Base-by-base conservation (phyloP, 2,888 invertebrate genomes). In the Amiota minor region DNA sequence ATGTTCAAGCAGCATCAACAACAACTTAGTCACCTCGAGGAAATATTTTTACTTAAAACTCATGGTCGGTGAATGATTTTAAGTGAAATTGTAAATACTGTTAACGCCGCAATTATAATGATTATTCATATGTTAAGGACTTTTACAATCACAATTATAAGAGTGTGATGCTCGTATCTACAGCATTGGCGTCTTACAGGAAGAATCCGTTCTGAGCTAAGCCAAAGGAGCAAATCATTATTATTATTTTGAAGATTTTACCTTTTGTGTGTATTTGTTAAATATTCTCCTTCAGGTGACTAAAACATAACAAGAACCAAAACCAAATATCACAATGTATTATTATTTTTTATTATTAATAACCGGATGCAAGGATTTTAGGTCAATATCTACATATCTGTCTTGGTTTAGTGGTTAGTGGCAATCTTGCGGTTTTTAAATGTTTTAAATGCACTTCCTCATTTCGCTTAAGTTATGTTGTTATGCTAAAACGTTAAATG, bases 201-300 rank as follows among this genome's bases (percentile, higher is more conserved):
- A 46, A 16, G 20, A 56, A 35, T 4, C 6, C 56, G 18, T 70
- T 70, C 16, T 9, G 18, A 46, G 23, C 53, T 23, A 23, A 35
- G 35, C 35, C 6, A 35, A 35, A 35, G 2, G 35, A 35, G 14
- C 20, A 46, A 2, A 20, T 18, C 8, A 10, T 35, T 10, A 35
- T 45, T 50, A 20, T 9, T 53, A 55, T 67, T 9, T 14, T 45
- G 47, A 11, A 53, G 47, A 55, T 14, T 73, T 72, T 67, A 75
- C 23, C 82, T 81, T 80, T 61, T 59, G 11, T 49, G 75, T 80
- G 71, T 76, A 78, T 79, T 76, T 50, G 71, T 65, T 73, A 72
- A 76, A 74, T 81, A 81, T 84, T 85, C 81, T 84, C 83, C 84
- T 81, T 80, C 86, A 61, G 76, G 64, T 85, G 83, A 85, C 85